Percentiles rank a stretch among this genome's conserved stretches.
phyloP scores from a whole-genome alignment of 2,888 invertebrate genomes.

The Chrysomela aeneicollis region DNA sequence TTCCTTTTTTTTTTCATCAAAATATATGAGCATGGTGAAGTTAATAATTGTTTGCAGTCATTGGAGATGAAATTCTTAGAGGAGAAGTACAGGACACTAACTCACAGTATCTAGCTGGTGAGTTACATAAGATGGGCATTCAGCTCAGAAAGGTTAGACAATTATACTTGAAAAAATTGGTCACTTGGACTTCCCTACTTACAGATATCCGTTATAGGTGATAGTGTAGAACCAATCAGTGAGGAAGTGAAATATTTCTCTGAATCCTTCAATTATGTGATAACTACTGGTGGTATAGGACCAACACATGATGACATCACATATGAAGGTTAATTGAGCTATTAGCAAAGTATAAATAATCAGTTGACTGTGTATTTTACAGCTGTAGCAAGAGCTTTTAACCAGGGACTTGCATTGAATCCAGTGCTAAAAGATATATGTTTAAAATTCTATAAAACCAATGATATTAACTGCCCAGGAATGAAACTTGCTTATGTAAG shows the following conservation, averaged over 20 bases:
- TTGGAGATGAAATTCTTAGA: constrained; percentile 81
- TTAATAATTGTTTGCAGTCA: constrained; percentile 61
- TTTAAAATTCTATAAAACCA: constrained; percentile 59
- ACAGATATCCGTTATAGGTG: constrained; percentile 72
- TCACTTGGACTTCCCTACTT: constrained; percentile 32
- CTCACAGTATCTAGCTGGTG: constrained; percentile 69
- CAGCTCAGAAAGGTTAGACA: constrained; percentile 65
- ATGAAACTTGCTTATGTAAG: constrained; percentile 59
- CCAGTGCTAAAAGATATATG: constrained; percentile 62
- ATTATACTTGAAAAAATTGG: constrained; percentile 12
- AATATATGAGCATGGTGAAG: constrained; percentile 11
- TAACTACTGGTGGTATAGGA: constrained; percentile 80
- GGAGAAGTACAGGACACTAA: constrained; percentile 76
- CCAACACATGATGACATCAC: constrained; percentile 83
- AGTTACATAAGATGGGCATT: constrained; percentile 70
- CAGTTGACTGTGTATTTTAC: constrained; percentile 31
- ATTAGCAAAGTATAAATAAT: neutral
- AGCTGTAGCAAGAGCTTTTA: constrained; percentile 67
- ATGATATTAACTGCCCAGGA: constrained; percentile 58
- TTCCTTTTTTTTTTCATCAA: constrained; percentile 4
- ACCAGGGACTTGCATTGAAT: constrained; percentile 60
- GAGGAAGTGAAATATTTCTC: constrained; percentile 71
- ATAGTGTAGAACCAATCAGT: constrained; percentile 70
- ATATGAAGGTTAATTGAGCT: constrained; percentile 67
- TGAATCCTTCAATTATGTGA: constrained; percentile 68